These are phyloP conservation scores for Ctena decussata DNA, from an alignment of 2,888 invertebrate species.

Conservation along the genomic window DNA sequence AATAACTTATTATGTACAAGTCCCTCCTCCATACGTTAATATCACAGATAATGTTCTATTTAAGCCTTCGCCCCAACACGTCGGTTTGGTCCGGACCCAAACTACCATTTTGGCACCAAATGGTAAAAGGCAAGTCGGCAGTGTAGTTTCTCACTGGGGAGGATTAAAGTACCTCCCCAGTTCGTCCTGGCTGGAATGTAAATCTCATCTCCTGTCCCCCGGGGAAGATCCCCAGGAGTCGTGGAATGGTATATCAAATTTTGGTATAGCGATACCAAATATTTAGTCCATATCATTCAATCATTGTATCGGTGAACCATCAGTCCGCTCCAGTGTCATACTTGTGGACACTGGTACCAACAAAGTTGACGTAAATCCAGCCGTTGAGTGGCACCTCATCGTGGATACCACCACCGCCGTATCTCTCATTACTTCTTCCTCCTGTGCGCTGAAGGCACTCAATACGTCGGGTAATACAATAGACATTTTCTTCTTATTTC, in stretches of 20 bases:
- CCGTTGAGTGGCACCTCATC: not conserved
- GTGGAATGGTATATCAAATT: not conserved
- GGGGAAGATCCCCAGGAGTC: not conserved
- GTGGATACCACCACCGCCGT: not conserved
- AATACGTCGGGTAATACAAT: constrained; percentile 35
- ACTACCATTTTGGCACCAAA: not conserved
- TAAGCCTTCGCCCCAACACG: not conserved
- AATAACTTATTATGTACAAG: not conserved
- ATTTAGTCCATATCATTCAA: not conserved
- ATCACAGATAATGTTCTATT: not conserved
- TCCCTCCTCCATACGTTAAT: not conserved
- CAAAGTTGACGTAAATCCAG: constrained; percentile 12
- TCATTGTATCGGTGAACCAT: not conserved
- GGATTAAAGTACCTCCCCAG: not conserved
- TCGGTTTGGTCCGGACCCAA: constrained; percentile 1
- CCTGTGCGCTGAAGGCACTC: constrained; percentile 23
- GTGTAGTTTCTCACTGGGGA: not conserved
- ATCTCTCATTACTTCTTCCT: constrained; percentile 5
- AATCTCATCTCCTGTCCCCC: not conserved
- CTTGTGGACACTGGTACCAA: not conserved
- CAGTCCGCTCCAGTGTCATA: not conserved
- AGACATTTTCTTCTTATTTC: constrained; percentile 21
- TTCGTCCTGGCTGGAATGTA: not conserved
- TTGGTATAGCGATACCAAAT: constrained; percentile 9
- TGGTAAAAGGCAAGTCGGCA: constrained; percentile 4